Percentiles rank a stretch among this genome's conserved stretches.
These are phyloP conservation scores for Hydrophis major DNA, from an alignment of 2,797 vertebrate species.

Conservation along the genomic window DNA sequence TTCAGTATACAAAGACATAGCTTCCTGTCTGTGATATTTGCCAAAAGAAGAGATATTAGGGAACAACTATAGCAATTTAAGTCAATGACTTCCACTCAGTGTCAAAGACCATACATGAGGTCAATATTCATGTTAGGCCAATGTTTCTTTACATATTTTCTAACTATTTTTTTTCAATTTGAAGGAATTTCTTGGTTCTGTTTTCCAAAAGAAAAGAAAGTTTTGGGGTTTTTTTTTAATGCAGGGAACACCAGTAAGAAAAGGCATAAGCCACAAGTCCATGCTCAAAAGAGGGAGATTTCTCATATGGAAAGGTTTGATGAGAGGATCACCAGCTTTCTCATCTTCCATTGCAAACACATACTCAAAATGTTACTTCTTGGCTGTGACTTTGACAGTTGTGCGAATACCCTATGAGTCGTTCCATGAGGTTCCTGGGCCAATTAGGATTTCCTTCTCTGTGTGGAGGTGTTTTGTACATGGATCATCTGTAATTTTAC, in stretches of 20 bases:
- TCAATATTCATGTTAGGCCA: not conserved
- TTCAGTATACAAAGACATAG: not conserved
- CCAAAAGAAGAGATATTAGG: not conserved
- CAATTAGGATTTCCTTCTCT: not conserved
- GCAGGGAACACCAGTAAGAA: not conserved
- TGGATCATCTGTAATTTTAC: not conserved
- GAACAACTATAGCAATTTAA: not conserved
- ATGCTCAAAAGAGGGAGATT: not conserved
- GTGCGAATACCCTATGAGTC: not conserved
- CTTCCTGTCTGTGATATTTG: constrained; percentile 3
- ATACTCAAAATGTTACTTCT: not conserved
- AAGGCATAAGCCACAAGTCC: not conserved
- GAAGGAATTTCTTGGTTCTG: not conserved
- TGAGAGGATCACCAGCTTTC: not conserved
- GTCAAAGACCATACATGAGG: not conserved
- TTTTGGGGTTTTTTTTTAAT: not conserved
- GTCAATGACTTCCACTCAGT: not conserved
- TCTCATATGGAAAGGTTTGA: not conserved
- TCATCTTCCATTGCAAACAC: not conserved
- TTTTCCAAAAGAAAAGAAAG: not conserved
- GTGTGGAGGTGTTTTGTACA: not conserved
- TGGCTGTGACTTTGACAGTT: not conserved
- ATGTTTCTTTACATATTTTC: not conserved
- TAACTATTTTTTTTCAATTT: not conserved
- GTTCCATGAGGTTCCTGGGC: not conserved